Evolutionary conservation across 2,888 invertebrate species (phyloP).

Genomic region (Steinernema hermaphroditum): DNA sequence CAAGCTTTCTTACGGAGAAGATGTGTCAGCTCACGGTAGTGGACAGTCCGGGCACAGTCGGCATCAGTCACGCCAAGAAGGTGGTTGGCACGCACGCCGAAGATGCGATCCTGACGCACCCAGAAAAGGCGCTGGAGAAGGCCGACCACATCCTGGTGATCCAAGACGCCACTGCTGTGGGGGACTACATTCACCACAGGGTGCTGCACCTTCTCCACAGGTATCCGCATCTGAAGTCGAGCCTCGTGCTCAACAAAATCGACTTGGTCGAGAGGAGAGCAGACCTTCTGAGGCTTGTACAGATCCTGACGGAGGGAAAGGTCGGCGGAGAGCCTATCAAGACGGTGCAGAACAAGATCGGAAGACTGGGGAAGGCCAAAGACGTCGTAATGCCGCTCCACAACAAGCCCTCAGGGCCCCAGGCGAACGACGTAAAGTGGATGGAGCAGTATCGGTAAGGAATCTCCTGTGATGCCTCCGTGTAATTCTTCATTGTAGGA

Average conservation of each 20-base stretch:
- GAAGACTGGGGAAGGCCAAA: slow-evolving; percentile 36
- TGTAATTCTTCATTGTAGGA: too few species aligned
- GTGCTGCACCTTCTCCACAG: slow-evolving; percentile 62
- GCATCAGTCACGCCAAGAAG: slow-evolving; percentile 57
- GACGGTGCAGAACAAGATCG: slow-evolving; percentile 38
- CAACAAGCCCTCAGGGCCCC: slow-evolving; percentile 26
- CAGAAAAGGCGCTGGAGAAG: slow-evolving; percentile 55
- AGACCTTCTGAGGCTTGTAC: slow-evolving; percentile 77
- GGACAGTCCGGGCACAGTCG: slow-evolving; percentile 88
- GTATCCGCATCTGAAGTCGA: slow-evolving; percentile 67
- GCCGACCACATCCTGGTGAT: slow-evolving; percentile 65
- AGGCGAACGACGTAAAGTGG: slow-evolving; percentile 55
- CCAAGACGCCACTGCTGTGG: slow-evolving; percentile 61
- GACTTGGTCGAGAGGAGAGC: slow-evolving; percentile 73
- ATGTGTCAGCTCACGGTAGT: slow-evolving; percentile 82
- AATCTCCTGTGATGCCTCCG: neutral
- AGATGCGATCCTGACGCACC: slow-evolving; percentile 56
- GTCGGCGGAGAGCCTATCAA: slow-evolving; percentile 62
- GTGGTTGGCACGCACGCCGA: slow-evolving; percentile 45
- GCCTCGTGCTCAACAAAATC: slow-evolving; percentile 86
- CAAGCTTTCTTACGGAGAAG: slow-evolving; percentile 16
- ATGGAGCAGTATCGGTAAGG: slow-evolving; percentile 47
- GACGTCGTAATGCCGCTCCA: slow-evolving; percentile 38
- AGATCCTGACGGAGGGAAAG: slow-evolving; percentile 74
- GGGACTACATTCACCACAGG: slow-evolving; percentile 62